Evolutionary conservation across 1,140 invertebrate species (phyloP), one percentile per base, ranked within the genome.

Genomic region (Heliconius himera): DNA sequence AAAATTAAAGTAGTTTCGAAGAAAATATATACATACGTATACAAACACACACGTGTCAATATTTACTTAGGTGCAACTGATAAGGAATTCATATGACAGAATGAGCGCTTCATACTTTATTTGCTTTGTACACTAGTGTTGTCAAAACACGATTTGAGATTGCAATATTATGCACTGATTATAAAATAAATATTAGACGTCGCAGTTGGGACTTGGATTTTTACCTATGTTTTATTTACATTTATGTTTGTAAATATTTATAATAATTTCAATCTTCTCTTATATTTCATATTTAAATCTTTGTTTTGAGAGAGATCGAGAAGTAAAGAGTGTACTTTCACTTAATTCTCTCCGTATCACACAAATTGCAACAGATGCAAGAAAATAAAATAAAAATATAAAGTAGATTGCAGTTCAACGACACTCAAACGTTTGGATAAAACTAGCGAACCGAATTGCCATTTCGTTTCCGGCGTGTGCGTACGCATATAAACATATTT

Each of bases 341-440:
- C n/a, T n/a, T 22, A 22, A 22, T 56, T 18, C 6, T 20, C 49
- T 51, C 5, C 16, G 18, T 51, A 1, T 20, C 8, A 16, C 5
- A 51, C 6, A 51, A 20, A 51, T 51, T 51, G 49, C 54, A 22
- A 9, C 1, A 56, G 20, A 3, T 56, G 54, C 54, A 22, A 56
- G 26, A 26, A 29, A 60, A 60, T 60, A 22, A 29, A 26, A 66
- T 5, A 13, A 18, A 66, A 16, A 29, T 16, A 29, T 13, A 66
- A 73, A 16, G 54, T 18, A 36, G 54, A 73, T 22, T 71, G 56
- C 70, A 84, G 91, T 87, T 90, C 89, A 87, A 76, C 73, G 76
- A 91, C 90, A 81, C 86, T 83, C 87, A 86, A 90, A 86, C 49
- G 87, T 86, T 89, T 87, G 84, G 82, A 84, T 88, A 85, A 82